Evolutionary conservation across 2,113 vertebrate species (phyloP).

Genomic region (Alosa alosa): DNA sequence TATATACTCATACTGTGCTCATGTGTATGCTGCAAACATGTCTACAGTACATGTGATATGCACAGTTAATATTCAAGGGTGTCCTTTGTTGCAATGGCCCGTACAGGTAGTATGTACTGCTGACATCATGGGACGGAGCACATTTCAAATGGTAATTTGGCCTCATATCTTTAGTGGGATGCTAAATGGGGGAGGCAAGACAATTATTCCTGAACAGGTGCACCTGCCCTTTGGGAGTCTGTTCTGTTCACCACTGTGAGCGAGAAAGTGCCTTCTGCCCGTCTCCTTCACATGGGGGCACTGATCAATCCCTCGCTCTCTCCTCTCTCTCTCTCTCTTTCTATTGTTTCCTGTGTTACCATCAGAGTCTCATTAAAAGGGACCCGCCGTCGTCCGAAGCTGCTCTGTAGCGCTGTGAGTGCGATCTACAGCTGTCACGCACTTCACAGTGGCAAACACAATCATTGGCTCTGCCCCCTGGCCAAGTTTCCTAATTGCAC

Average conservation of each 20-base stretch:
- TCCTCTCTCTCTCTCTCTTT: constrained; percentile 17
- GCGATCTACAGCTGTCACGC: constrained; percentile 39
- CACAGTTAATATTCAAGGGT: background rate
- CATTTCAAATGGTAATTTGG: constrained; percentile 57
- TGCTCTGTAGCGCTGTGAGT: constrained; percentile 21
- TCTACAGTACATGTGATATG: background rate
- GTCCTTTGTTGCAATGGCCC: background rate
- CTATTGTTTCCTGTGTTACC: constrained; percentile 54
- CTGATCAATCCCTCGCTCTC: constrained; percentile 27
- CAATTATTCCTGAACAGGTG: constrained; percentile 50
- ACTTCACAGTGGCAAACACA: constrained; percentile 50
- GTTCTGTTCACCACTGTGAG: constrained; percentile 42
- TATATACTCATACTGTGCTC: background rate
- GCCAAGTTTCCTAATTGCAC: constrained; percentile 41
- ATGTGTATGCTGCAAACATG: background rate
- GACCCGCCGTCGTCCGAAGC: constrained; percentile 35
- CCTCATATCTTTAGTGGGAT: constrained; percentile 46
- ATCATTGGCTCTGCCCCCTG: constrained; percentile 63
- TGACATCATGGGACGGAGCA: constrained; percentile 33
- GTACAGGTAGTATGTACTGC: background rate
- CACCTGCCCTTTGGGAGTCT: constrained; percentile 44
- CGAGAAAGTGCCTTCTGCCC: constrained; percentile 39
- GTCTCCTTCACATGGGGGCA: constrained; percentile 14
- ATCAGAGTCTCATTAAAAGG: constrained; percentile 35
- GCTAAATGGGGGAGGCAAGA: constrained; percentile 43